Evolutionary conservation across 2,797 vertebrate genomes (phyloP).

Genomic region (Phalloptychus januarius): DNA sequence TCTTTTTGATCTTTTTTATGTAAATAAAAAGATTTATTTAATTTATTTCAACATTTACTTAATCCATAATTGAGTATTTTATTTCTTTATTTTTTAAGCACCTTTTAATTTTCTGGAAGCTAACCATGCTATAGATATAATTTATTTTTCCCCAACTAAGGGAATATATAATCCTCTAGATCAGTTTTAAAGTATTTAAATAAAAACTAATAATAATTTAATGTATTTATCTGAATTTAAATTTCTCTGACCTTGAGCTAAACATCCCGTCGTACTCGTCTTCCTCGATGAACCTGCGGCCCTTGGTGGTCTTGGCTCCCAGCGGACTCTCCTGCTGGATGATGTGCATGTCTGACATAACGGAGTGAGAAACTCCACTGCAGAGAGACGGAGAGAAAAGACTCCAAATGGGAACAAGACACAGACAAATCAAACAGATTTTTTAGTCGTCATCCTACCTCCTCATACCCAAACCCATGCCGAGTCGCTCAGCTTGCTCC

Average conservation of each 20-base stretch:
- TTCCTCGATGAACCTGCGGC: constrained; percentile 76
- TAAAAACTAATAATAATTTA: neutral
- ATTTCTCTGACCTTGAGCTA: constrained; percentile 73
- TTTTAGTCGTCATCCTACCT: constrained; percentile 73
- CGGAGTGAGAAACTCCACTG: constrained; percentile 94
- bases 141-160: neutral
- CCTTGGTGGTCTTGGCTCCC: constrained; percentile 74
- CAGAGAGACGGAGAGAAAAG: constrained; percentile 16
- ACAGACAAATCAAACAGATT: neutral
- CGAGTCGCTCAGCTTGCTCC: constrained; percentile 89
- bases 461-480: constrained; percentile 90
- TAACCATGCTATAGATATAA: neutral
- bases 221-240: neutral
- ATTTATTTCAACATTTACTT: no score
- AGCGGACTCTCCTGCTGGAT: constrained; percentile 91
- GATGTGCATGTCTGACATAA: constrained; percentile 91
- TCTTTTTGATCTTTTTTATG: no score
- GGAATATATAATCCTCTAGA: neutral
- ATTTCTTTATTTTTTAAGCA: no score
- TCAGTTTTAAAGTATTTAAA: neutral
- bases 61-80: no score
- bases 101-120: neutral
- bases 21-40: no score
- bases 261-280: constrained; percentile 85
- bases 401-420: neutral